Conservation (phyloP, 2,113 vertebrate genomes). For the Mesocricetus auratus region DNA sequence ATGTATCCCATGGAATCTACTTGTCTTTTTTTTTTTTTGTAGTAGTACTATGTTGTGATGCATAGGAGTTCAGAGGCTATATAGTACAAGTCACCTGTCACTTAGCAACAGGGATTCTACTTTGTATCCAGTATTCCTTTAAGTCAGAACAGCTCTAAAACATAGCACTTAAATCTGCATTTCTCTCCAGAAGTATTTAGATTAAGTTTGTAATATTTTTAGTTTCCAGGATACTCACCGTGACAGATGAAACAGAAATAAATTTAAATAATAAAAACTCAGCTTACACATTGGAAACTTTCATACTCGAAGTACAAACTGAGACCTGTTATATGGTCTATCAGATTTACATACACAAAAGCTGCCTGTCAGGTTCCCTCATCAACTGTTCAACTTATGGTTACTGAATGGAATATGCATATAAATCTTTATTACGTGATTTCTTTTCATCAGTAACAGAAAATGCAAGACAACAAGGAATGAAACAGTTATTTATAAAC, state of each 20-base stretch:
- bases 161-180: slow-evolving; percentile 78
- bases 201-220: slow-evolving; percentile 79
- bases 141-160: slow-evolving; percentile 80
- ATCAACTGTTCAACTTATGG: slow-evolving; percentile 29
- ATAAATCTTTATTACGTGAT: slow-evolving; percentile 49
- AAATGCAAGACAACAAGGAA: slow-evolving; percentile 54
- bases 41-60: slow-evolving; percentile 72
- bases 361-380: not conserved
- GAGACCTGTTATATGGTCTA: not conserved
- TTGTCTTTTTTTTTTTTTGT: slow-evolving; percentile 36
- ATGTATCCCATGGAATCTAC: not conserved
- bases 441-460: not conserved
- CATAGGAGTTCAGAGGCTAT: slow-evolving; percentile 79
- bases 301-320: not conserved
- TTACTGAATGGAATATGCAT: slow-evolving; percentile 44
- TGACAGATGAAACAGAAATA: slow-evolving; percentile 64
- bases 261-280: slow-evolving; percentile 46
- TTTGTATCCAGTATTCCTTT: slow-evolving; percentile 70
- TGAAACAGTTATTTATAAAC: slow-evolving; percentile 63
- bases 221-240: slow-evolving; percentile 66
- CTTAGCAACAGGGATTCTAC: slow-evolving; percentile 85
- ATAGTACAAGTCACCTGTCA: slow-evolving; percentile 79
- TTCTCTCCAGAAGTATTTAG: slow-evolving; percentile 84
- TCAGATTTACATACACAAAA: not conserved
- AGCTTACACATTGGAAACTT: slow-evolving; percentile 21